Evolutionary conservation across 2,888 invertebrate species (phyloP), one percentile per base, ranked within the genome.

Genomic region (Caenorhabditis uteleia): DNA sequence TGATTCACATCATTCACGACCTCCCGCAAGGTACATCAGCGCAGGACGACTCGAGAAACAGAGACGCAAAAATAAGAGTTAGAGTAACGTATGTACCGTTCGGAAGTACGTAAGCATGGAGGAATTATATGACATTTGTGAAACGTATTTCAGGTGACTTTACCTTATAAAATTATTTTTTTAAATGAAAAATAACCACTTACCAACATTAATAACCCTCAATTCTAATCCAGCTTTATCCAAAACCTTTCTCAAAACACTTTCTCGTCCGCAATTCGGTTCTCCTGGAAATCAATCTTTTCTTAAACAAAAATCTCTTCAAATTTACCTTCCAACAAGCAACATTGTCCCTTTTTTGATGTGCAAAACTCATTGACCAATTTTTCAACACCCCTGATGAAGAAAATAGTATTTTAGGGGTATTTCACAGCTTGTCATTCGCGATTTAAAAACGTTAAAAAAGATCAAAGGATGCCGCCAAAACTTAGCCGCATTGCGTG

Each of bases 331-430:
- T 65, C 65, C 12, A 65, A 31, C 2, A 65, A 38, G 23, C 47
- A 47, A 34, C 59, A 65, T 51, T 65, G 57, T 47, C 65, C 65
- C 16, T 65, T 51, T 31, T 51, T 48, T 14, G 58, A 40, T 16
- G 38, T 31, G 10, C 55, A 21, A 47, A 65, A 65, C 34, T 65
- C 65, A 14, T 29, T 33, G 12, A 59, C 47, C 27, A 65, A 48
- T 29, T 59, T 43, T 7, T 58, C 53, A 21, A 65, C 48, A 47
- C 50, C 33, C 20, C 59, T 59, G 44, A 26, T 23, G 36, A 36
- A 14, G 21, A 43, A 44, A 50, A 49, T 31, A 23, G n/a, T n/a
- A n/a, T n/a, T n/a, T n/a, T n/a, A n/a, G n/a, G n/a, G n/a, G n/a
- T n/a, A n/a, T n/a, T n/a, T n/a, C n/a, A n/a, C n/a, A n/a, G n/a